Base-by-base conservation (phyloP, 92 coral and sea anemone genomes). In the Parazoanthus swiftii region DNA sequence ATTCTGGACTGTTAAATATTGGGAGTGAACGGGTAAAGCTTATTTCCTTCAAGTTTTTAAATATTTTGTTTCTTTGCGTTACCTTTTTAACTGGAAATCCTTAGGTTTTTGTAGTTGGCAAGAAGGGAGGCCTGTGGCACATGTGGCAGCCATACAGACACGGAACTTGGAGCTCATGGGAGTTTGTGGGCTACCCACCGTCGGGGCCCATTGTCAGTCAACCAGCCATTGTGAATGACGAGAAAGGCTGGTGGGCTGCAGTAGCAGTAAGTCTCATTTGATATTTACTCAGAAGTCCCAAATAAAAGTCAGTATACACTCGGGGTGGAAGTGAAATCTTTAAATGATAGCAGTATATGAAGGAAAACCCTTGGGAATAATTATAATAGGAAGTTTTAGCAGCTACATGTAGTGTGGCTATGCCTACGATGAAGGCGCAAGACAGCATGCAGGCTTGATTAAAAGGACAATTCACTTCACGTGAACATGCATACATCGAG, bases 211-310 rank as follows among this genome's bases (percentile, higher is more conserved):
- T 93, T 76, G 92, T 85, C 35, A 95, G 95, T 39, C 96, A 93
- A 74, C 89, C 93, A 38, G 85, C 96, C 66, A 90, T 95, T 38
- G 86, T 81, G 33, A 93, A 91, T 90, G 98, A 95, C 15, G 92
- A 95, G 56, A 95, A 95, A 86, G 98, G 98, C 85, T 95, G 98
- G 98, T 95, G 96, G 98, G 94, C 92, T 29, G 98, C 98, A 5
- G 93, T 90, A 90, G 91, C 92, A 8, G 98, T 95, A 85, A 90
- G 98, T 95, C 8, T 65, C 11, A 23, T 25, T 26, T 79, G 36
- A 1, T 33, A 14, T 46, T 26, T 2, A 25, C 74, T 67, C 33
- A 35, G 39, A 39, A 56, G 16, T 33, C 13, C 38, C 63, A 26
- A 29, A n/a, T 11, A 14, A 25, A 11, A 23, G 21, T 36, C 33